Conservation (phyloP, 2,888 invertebrate species). For the Melieria crassipennis region DNA sequence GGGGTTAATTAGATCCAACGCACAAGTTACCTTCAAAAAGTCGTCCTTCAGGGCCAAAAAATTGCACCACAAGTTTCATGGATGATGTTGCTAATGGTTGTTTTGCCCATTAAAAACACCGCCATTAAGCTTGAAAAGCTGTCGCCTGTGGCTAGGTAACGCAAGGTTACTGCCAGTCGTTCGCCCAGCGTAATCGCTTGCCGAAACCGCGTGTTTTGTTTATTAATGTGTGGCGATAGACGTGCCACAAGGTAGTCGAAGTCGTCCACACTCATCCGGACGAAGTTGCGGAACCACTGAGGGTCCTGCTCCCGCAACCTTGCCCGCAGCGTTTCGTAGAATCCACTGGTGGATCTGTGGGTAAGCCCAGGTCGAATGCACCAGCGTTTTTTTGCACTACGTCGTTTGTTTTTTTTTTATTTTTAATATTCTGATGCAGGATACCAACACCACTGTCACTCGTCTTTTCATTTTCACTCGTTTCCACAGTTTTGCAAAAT, state of each 20-base stretch:
- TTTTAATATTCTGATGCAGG: too few species aligned
- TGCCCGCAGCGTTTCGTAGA: too few species aligned
- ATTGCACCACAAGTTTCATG: slow-evolving; percentile 10
- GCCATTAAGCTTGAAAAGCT: slow-evolving; percentile 16
- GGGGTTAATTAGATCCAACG: neutral
- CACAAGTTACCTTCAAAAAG: neutral
- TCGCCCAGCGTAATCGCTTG: slow-evolving; percentile 8
- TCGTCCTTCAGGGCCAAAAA: slow-evolving; percentile 11
- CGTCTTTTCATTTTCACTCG: too few species aligned
- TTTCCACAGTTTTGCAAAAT: too few species aligned
- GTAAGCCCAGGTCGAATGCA: too few species aligned
- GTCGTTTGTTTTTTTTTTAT: too few species aligned
- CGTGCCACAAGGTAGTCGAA: neutral
- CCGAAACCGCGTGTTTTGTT: neutral
- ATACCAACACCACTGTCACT: too few species aligned
- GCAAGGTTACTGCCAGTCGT: slow-evolving; percentile 9
- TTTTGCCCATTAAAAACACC: slow-evolving; percentile 9
- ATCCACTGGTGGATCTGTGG: too few species aligned
- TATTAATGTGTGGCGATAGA: neutral
- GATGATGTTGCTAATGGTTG: neutral
- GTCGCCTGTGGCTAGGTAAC: slow-evolving; percentile 16
- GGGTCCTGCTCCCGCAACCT: too few species aligned
- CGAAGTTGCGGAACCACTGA: too few species aligned
- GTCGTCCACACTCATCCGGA: neutral
- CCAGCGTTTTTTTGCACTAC: too few species aligned